A percentile compares a stretch with the other conserved stretches of the same genome.
These are phyloP conservation scores for Drosophila leonis DNA, from an alignment of 2,888 invertebrate genomes.

Conservation along the genomic window DNA sequence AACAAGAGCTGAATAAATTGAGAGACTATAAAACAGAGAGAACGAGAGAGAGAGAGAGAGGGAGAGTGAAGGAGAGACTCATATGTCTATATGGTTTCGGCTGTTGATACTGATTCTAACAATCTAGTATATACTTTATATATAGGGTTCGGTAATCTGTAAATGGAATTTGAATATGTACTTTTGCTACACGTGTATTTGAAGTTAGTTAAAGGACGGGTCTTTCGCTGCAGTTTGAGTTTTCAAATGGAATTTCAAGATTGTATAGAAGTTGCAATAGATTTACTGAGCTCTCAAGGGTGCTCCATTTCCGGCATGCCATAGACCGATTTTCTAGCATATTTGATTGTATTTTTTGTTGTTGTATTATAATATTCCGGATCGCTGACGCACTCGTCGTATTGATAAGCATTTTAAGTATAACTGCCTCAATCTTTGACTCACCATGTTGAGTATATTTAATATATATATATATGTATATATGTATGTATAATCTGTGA, in stretches of 20 bases:
- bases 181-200: background rate
- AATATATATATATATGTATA: constrained; percentile 29
- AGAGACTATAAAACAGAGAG: background rate
- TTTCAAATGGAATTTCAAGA: background rate
- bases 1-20: background rate
- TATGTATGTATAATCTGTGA: constrained; percentile 43
- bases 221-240: background rate
- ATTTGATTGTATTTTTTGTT: constrained; percentile 17
- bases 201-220: background rate
- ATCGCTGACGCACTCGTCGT: constrained; percentile 34
- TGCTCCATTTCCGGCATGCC: constrained; percentile 25
- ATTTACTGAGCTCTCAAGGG: constrained; percentile 12
- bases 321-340: constrained; percentile 8
- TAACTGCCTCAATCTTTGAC: constrained; percentile 52
- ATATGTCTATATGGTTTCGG: background rate
- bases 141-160: background rate
- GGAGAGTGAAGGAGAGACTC: background rate
- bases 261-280: background rate
- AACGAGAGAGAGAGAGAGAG: background rate
- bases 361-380: constrained; percentile 31
- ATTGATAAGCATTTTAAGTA: constrained; percentile 58
- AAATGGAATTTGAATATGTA: background rate
- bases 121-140: background rate
- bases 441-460: constrained; percentile 42
- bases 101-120: background rate